A percentile compares a stretch with the other conserved stretches of the same genome.
phyloP scores from a whole-genome alignment of 2,797 vertebrate genomes.

The Cynopterus sphinx region DNA sequence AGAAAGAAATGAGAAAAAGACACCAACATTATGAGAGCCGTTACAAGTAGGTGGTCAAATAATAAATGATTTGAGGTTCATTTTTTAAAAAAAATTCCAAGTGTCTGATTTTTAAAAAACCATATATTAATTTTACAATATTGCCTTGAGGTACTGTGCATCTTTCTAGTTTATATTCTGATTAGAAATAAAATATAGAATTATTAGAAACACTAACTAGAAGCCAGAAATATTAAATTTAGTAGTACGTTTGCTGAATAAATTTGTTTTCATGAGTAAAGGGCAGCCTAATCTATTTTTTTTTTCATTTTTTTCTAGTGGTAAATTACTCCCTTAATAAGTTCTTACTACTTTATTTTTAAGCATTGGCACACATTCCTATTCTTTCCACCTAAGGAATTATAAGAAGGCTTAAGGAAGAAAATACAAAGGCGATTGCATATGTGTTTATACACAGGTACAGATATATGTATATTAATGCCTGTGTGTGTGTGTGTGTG shows the following conservation, averaged over 20 bases:
- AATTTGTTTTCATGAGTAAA: slow-evolving; percentile 18
- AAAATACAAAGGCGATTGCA: neutral
- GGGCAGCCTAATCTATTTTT: neutral
- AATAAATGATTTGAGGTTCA: neutral
- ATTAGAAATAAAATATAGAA: neutral
- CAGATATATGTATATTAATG: neutral
- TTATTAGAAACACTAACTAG: neutral
- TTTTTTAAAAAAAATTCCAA: neutral
- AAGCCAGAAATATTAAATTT: slow-evolving; percentile 4
- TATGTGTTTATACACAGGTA: neutral
- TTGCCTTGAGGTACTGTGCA: neutral
- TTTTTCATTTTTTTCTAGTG: neutral
- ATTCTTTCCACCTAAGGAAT: neutral
- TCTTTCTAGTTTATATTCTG: slow-evolving; percentile 17
- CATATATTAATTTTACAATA: neutral
- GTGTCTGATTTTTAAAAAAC: neutral
- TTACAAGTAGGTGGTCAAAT: neutral
- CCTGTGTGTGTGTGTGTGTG: neutral
- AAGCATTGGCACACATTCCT: neutral
- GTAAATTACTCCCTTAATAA: slow-evolving; percentile 14
- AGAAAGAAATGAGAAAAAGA: neutral
- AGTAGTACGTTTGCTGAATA: neutral
- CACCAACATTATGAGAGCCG: neutral
- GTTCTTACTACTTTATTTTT: neutral
- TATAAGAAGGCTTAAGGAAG: neutral